Evolutionary conservation across 1,140 invertebrate genomes (phyloP).

Genomic region (Cephus cinctus): DNA sequence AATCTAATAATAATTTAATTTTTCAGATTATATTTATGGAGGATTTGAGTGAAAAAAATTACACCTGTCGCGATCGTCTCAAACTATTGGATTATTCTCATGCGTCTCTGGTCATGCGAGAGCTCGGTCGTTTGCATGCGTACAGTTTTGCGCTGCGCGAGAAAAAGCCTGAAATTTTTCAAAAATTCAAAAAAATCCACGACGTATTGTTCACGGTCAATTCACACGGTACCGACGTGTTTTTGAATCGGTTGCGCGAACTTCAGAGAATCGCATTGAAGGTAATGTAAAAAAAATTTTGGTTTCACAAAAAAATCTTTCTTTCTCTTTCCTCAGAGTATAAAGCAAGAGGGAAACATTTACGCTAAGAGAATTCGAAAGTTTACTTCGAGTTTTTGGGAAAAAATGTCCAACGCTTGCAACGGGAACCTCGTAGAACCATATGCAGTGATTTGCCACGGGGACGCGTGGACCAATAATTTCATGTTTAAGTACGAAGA

Average conservation of each 20-base stretch:
- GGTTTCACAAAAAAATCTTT: not conserved
- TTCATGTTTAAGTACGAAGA: constrained; percentile 38
- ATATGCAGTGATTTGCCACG: constrained; percentile 36
- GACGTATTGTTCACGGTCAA: too few species aligned
- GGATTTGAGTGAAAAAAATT: constrained; percentile 44
- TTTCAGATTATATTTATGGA: constrained; percentile 43
- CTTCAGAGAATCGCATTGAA: not conserved
- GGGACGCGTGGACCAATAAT: constrained; percentile 43
- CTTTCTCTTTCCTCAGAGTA: constrained; percentile 15
- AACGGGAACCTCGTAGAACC: constrained; percentile 27
- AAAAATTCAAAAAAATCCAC: constrained; percentile 19
- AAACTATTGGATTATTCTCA: constrained; percentile 44
- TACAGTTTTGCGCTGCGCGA: constrained; percentile 40
- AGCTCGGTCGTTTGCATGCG: constrained; percentile 49
- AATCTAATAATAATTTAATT: too few species aligned
- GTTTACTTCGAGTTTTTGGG: constrained; percentile 13
- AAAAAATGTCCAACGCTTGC: constrained; percentile 2
- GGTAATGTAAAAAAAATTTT: constrained; percentile 10
- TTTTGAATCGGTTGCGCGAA: constrained; percentile 3
- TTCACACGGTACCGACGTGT: too few species aligned
- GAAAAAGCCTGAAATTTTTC: constrained; percentile 30
- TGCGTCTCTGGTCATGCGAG: constrained; percentile 31
- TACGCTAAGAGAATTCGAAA: constrained; percentile 15
- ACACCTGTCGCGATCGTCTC: constrained; percentile 30
- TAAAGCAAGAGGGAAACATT: constrained; percentile 16